Evolutionary conservation across 2,113 vertebrate genomes (phyloP).

Genomic region (Orycteropus afer): DNA sequence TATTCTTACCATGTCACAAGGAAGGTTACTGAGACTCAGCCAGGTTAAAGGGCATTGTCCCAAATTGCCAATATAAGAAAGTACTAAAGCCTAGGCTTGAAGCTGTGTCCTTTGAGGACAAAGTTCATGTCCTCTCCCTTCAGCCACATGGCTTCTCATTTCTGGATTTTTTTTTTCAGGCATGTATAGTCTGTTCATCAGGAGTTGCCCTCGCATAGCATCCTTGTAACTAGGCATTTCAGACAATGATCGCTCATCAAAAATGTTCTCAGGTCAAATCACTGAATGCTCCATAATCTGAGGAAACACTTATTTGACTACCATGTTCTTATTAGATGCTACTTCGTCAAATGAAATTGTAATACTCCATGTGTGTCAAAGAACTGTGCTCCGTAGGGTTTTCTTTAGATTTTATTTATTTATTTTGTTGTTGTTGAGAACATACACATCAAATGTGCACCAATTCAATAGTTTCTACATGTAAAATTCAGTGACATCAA

Average conservation of each 20-base stretch:
- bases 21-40: neutral
- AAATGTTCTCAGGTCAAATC: neutral
- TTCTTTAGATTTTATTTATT: too few relatives aligned
- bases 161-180: neutral
- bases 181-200: neutral
- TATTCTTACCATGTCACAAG: neutral
- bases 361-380: neutral
- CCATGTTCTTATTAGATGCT: neutral
- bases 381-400: too few relatives aligned
- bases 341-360: neutral
- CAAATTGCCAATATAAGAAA: neutral
- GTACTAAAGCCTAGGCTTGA: neutral
- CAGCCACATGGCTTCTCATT: neutral
- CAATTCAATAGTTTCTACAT: too few relatives aligned
- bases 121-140: neutral
- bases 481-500: too few relatives aligned
- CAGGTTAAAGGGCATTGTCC: constrained; percentile 1
- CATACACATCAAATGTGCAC: too few relatives aligned
- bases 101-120: neutral
- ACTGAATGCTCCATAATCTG: neutral
- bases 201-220: neutral
- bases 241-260: neutral
- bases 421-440: too few relatives aligned
- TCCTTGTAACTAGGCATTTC: neutral
- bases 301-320: neutral